Evolutionary conservation across 1,140 invertebrate genomes (phyloP), one percentile per base, ranked within the genome.

Genomic region (Anadara kagoshimensis): DNA sequence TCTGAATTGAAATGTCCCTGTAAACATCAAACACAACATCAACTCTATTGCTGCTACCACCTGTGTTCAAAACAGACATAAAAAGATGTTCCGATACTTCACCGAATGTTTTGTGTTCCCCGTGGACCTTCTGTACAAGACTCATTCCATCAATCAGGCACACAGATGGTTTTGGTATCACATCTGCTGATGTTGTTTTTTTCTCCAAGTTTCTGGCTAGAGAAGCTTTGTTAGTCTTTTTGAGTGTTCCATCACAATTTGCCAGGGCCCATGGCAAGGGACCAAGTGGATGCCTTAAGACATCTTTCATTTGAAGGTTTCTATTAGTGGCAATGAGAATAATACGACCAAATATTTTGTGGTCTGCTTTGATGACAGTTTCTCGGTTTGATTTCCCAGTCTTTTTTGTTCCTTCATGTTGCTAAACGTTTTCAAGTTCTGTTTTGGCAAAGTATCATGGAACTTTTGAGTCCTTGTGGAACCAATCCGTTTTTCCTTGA

Each of bases 291-390:
- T 74, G 49, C 12, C 36, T 41, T 18, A 75, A 44, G 11, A 78
- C 53, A 41, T 67, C 62, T 16, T 53, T 18, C 61, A 78, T 54
- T n/a, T 78, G 20, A 11, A 78, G 22, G 16, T 71, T 67, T 29
- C 63, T 44, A 10, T 20, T 29, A 43, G 72, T 26, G 10, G 44
- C 63, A 20, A 72, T 69, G n/a, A 75, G 22, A 26, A 67, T 65
- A 16, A 76, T 65, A 3, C 59, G 29, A 43, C 63, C 70, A 77
- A 58, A 75, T 20, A 70, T 26, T 45, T 36, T 59, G 56, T 56
- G 59, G 49, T 73, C 75, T 65, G 69, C 63, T 63, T 76, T 65
- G n/a, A n/a, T n/a, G n/a, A n/a, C n/a, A n/a, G n/a, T n/a, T n/a
- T n/a, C n/a, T n/a, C 63, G 73, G 47, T 11, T 54, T 49, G 18